Evolutionary conservation across 2,113 vertebrate genomes (phyloP), one percentile per base, ranked within the genome.

Genomic region (Peromyscus californicus): DNA sequence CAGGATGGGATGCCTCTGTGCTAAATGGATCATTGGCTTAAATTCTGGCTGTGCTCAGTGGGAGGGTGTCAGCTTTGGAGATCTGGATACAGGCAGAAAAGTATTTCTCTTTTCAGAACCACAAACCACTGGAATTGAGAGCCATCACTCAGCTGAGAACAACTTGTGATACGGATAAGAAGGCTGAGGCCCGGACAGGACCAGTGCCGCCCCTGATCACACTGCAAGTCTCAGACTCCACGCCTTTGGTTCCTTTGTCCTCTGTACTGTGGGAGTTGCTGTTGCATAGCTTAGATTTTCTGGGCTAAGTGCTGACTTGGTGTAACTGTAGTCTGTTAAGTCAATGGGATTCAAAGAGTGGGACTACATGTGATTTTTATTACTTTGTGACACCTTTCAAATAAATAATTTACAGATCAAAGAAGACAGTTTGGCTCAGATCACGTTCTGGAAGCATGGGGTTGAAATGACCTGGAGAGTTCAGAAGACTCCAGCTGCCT

Each of bases 351-450:
- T 94, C 48, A 70, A 95, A 57, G 59, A 69, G 36, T 72, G 88
- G 31, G 19, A 17, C 86, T 82, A 48, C 91, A 21, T n/a, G 54
- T 80, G 94, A 72, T 78, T 94, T 93, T 96, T 87, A 83, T 75
- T 61, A 59, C 87, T 88, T 85, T 86, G 74, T 87, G 65, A 92
- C 48, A 74, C 24, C 80, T 97, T 96, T 87, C 87, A 87, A 84
- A 90, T 82, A 83, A 88, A 93, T 93, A 83, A 96, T 65, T 96
- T 92, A 79, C 63, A 98, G 85, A 72, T 93, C 86, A 94, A 89
- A 96, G 86, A 96, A 74, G 72, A 59, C 48, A 36, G 9, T 11
- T 59, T 85, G 87, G 72, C 57, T 90, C 69, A 69, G 22, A 31
- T 57, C 82, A 70, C n/a, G 51, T 39, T 86, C 45, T 78, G n/a